Base-by-base conservation (phyloP, 1,140 invertebrate species). In the Macrostomum lignano region DNA sequence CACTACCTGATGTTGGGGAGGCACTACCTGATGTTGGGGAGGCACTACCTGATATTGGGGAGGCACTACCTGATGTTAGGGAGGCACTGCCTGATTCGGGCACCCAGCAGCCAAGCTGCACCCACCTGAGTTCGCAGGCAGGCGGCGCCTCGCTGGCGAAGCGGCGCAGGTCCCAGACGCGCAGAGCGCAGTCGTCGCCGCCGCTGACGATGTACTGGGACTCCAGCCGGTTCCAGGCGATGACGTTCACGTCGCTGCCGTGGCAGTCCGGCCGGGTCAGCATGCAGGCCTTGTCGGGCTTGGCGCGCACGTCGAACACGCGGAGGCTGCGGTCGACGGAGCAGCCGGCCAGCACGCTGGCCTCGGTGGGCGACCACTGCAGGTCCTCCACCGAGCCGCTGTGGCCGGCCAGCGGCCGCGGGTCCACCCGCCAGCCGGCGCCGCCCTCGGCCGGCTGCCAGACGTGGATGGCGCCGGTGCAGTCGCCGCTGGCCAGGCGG, bases 331-430 rank as follows among this genome's bases (percentile, higher is more conserved):
- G 75, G 52, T 94, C 86, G 9, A 82, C 73, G 19, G 84, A 93
- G 61, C 84, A 93, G 7, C 81, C 78, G 25, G 81, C 79, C 40
- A 96, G 64, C 2, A 93, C 79, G 63, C 75, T 71, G 47, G 57
- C 65, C 63, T 98, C 88, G 61, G 72, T 88, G 2, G 84, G 82
- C 38, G 84, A 94, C 88, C 91, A 98, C 46, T 93, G 81, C 37
- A 98, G 63, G 60, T 98, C 91, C 65, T 98, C 91, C 5, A 98
- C 78, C 33, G 84, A 94, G 25, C 66, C 68, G 14, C 68, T 71
- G 50, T 98, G 88, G 2, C 74, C 79, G 38, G 68, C 64, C 36
- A 77, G 67, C 1, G 84, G 72, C 30, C 71, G 62, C 48, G 82
- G 74, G 57, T 88, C 76, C 6, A 94, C 75, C 43, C 65, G 60